Percentiles rank a stretch among this genome's conserved stretches.
Evolutionary conservation across 2,113 vertebrate genomes (phyloP).

Genomic region (Rattus rattus): DNA sequence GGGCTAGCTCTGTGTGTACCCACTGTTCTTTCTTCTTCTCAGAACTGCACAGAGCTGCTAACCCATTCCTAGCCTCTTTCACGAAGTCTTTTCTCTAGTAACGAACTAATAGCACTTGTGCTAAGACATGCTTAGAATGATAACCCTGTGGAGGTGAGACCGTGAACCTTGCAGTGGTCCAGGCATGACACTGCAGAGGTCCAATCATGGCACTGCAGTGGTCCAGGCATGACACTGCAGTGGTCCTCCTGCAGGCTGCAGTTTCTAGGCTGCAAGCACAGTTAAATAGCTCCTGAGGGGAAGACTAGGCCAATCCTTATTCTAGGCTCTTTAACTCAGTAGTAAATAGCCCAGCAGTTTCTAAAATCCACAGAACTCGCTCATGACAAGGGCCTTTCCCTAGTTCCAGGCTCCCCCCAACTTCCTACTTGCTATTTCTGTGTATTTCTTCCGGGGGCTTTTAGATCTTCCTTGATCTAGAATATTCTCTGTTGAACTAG

Average conservation of each 20-base stretch:
- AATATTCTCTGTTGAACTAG: rapidly evolving
- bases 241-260: not conserved
- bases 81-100: not conserved
- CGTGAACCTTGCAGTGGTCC: not conserved
- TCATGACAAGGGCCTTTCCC: slow-evolving; percentile 56
- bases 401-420: not conserved
- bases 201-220: not conserved
- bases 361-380: slow-evolving; percentile 60
- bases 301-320: not conserved
- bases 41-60: not conserved
- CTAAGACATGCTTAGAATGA: slow-evolving; percentile 12
- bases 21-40: not conserved
- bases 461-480: not conserved
- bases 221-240: not conserved
- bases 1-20: not conserved
- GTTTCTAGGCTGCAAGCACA: slow-evolving; percentile 62
- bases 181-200: no score
- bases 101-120: slow-evolving; percentile 23
- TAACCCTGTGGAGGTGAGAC: not conserved
- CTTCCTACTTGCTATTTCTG: not conserved
- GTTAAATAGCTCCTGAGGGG: slow-evolving; percentile 31
- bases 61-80: not conserved
- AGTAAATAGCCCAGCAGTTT: slow-evolving; percentile 68
- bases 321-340: slow-evolving; percentile 46
- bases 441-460: slow-evolving; percentile 1